Base-by-base conservation (phyloP, 2,113 vertebrate species). In the Erythrocebus patas region DNA sequence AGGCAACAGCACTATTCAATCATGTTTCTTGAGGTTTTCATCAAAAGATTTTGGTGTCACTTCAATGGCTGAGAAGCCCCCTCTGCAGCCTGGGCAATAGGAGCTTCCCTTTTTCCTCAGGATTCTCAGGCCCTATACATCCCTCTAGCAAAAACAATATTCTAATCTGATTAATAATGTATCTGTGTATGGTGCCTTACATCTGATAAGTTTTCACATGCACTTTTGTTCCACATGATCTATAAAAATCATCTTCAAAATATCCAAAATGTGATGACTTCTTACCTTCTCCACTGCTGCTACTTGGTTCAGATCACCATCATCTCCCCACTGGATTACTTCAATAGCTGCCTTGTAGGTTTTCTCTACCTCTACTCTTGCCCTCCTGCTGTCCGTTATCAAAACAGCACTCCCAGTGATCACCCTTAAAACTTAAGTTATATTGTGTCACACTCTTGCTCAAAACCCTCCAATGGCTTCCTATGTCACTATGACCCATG, bases 201-300 rank as follows among this genome's bases (percentile, higher is more conserved):
- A 38, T 10, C 52, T 83, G 35, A 64, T 18, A 45, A 32, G 82
- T 32, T 88, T 80, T 70, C 22, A 81, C 20, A 43, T 8, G 70
- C 4, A 68, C 6, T 23, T 82, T 85, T 91, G 79, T 59, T 81
- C 14, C 30, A 87, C 14, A 75, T 45, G 40, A 64, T 75, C 43
- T n/a, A 52, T 48, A 93, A 91, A 95, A 64, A 9, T 55, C 5
- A 95, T 89, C 64, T 81, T 91, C 32, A 75, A 94, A 79, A 75
- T 84, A 87, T 66, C 35, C 50, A 50, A 92, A 73, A 18, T 92
- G 38, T 64, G 48, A 84, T 10, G 18, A 52, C 0, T 75, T 93
- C 32, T 90, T 40, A 48, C 38, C 32, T 55, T 5, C 14, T 87
- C n/a, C 8, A 93, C n/a, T 72, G 14, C 25, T 38, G 6, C 40